These are phyloP conservation scores for Tribolium castaneum DNA, from an alignment of 1,140 invertebrate species.

Conservation along the genomic window DNA sequence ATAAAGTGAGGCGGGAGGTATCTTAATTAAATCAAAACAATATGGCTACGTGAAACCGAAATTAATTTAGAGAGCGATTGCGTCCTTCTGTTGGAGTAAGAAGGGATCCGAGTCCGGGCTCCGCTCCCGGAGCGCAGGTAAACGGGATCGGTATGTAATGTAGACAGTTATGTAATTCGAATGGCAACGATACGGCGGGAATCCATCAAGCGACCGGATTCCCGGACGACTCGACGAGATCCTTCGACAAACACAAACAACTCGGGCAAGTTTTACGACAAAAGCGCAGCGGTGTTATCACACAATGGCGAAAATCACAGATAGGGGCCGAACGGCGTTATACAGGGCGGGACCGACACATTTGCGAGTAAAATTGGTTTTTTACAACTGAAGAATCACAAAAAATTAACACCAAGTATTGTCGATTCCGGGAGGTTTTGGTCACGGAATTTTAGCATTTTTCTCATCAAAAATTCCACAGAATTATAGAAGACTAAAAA, in stretches of 20 bases:
- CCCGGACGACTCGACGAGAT: not conserved
- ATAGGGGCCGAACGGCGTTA: too few species aligned
- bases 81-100: slow-evolving; percentile 11
- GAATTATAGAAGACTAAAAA: too few species aligned
- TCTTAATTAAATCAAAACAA: slow-evolving; percentile 62
- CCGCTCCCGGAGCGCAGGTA: slow-evolving; percentile 19
- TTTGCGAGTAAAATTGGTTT: too few species aligned
- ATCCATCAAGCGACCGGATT: not conserved
- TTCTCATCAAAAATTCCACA: too few species aligned
- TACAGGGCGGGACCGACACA: too few species aligned
- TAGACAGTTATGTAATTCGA: slow-evolving; percentile 16
- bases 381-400: too few species aligned
- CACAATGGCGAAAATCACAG: too few species aligned
- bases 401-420: too few species aligned
- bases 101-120: not conserved
- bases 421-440: too few species aligned
- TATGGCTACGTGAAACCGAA: slow-evolving; percentile 58
- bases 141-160: slow-evolving; percentile 27
- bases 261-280: not conserved
- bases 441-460: too few species aligned
- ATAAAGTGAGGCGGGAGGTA: slow-evolving; percentile 57
- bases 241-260: not conserved
- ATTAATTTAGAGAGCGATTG: slow-evolving; percentile 55
- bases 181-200: not conserved
- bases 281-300: not conserved